A percentile compares a stretch with the other conserved stretches of the same genome.
Conservation (phyloP, 2,797 vertebrate species). For the Enteromius treurensis region DNA sequence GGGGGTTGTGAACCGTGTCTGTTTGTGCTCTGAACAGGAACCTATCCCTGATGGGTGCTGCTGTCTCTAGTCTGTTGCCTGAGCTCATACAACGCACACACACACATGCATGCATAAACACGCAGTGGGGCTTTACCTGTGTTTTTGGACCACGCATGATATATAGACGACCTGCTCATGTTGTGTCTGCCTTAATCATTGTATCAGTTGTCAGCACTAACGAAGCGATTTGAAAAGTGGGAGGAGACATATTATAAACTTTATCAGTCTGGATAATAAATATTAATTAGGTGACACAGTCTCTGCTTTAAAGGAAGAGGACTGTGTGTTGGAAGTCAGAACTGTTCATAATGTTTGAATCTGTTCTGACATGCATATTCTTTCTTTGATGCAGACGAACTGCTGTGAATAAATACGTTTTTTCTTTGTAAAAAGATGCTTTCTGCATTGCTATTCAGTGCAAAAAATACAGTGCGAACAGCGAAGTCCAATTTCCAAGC, state of each 20-base stretch:
- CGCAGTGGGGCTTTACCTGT: constrained; percentile 38
- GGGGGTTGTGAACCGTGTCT: constrained; percentile 63
- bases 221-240: not conserved
- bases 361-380: not conserved
- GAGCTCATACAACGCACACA: constrained; percentile 39
- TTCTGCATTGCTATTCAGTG: not conserved
- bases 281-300: not conserved
- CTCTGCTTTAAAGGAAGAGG: not conserved
- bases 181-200: constrained; percentile 29
- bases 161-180: constrained; percentile 24
- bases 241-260: constrained; percentile 3
- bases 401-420: not conserved
- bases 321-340: not conserved
- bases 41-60: constrained; percentile 60
- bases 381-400: not conserved
- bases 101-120: constrained; percentile 38
- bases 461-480: not conserved
- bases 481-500: not conserved
- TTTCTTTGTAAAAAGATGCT: not conserved
- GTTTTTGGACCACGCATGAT: constrained; percentile 14
- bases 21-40: constrained; percentile 66
- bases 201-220: constrained; percentile 34
- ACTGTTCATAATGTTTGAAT: not conserved
- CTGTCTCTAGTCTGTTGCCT: constrained; percentile 60
- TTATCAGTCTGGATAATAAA: not conserved